A percentile compares a stretch with the other conserved stretches of the same genome.
Evolutionary conservation across 64 coral and sea anemone genomes (phyloP).

Genomic region (Montipora capricornis): DNA sequence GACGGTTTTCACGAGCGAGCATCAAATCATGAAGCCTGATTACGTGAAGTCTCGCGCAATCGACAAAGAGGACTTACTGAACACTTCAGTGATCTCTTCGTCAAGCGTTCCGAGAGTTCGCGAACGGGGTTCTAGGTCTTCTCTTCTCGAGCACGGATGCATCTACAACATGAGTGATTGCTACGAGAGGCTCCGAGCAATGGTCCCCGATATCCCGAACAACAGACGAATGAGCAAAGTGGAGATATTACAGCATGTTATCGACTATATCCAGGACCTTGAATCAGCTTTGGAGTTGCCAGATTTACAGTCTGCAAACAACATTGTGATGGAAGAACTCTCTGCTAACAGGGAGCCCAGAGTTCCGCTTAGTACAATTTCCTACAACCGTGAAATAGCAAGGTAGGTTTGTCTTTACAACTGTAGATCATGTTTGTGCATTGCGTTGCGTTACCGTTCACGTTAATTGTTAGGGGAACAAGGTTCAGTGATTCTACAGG

Average conservation of each 20-base stretch:
- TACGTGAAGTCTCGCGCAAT: not conserved
- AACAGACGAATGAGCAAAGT: constrained; percentile 79
- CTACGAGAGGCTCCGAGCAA: constrained; percentile 83
- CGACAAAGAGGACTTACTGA: constrained; percentile 29
- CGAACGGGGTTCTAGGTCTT: constrained; percentile 29
- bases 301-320: constrained; percentile 28
- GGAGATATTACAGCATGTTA: constrained; percentile 89
- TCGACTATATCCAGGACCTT: constrained; percentile 93
- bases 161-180: constrained; percentile 91
- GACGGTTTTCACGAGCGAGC: not conserved
- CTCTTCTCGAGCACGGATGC: constrained; percentile 74
- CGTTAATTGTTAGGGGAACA: not conserved
- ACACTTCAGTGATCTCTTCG: constrained; percentile 55
- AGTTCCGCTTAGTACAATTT: constrained; percentile 61
- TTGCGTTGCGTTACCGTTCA: not conserved
- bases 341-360: not conserved
- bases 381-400: constrained; percentile 13
- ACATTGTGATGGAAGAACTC: not conserved
- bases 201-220: constrained; percentile 74
- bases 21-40: constrained; percentile 78
- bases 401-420: not conserved
- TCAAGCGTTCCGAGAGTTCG: constrained; percentile 56
- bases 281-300: constrained; percentile 80
- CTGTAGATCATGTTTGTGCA: not conserved
- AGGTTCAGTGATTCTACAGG: not conserved